phyloP scores from a whole-genome alignment of 2,888 invertebrate genomes.

The Sclerodermus sp. region DNA sequence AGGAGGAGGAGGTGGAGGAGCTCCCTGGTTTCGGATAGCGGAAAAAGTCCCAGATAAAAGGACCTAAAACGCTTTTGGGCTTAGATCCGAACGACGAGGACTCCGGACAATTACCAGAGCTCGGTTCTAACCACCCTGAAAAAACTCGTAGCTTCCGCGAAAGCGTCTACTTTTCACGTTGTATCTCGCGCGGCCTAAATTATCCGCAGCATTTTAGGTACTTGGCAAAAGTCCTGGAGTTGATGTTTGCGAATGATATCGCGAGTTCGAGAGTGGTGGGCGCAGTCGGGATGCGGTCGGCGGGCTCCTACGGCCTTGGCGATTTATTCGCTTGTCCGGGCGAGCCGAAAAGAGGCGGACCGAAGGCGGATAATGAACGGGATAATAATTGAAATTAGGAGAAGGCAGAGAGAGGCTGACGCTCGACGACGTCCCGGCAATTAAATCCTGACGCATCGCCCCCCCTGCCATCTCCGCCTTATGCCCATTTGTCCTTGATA shows the following conservation, averaged over 20 bases:
- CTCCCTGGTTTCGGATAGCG: no score
- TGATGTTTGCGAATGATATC: neutral
- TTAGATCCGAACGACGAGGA: no score
- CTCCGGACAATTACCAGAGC: no score
- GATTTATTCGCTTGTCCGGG: constrained; percentile 3
- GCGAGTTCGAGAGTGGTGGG: neutral
- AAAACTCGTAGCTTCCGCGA: no score
- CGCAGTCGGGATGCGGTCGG: neutral
- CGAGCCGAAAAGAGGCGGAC: constrained; percentile 34
- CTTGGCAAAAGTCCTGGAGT: no score
- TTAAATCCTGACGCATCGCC: constrained; percentile 31
- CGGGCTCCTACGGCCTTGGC: neutral
- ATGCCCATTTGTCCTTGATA: constrained; percentile 26
- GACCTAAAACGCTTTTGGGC: no score
- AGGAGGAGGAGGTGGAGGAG: no score
- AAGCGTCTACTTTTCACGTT: no score
- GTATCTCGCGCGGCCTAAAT: no score
- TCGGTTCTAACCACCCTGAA: no score
- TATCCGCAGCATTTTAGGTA: no score
- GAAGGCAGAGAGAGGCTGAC: constrained; percentile 19
- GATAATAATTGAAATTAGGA: constrained; percentile 42
- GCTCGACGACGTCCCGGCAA: constrained; percentile 25
- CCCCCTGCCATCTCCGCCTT: constrained; percentile 27
- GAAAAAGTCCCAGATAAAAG: no score
- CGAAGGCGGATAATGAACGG: constrained; percentile 34